Conservation (phyloP, 2,797 vertebrate species). For the Danio jaintianensis region DNA sequence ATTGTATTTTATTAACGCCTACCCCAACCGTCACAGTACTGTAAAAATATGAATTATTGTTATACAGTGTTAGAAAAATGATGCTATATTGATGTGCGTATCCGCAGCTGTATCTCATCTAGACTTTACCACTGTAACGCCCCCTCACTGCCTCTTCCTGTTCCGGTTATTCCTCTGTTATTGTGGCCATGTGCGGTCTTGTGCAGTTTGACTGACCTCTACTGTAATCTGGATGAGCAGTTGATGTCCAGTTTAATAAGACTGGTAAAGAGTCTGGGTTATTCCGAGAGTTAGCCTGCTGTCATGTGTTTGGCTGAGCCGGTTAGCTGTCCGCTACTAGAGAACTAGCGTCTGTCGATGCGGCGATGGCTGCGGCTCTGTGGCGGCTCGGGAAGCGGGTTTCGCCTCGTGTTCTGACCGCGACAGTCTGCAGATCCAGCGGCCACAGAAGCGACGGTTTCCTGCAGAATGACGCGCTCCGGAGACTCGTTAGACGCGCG, state of each 20-base stretch:
- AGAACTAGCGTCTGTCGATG: too few relatives aligned
- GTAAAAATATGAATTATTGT: too few relatives aligned
- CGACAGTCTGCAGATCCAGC: not conserved
- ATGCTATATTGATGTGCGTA: too few relatives aligned
- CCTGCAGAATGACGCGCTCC: conserved; percentile 76
- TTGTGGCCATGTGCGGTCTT: not conserved
- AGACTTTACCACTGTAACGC: too few relatives aligned
- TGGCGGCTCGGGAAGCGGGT: not conserved
- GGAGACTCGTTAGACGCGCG: conserved; percentile 78
- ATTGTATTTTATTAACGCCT: too few relatives aligned
- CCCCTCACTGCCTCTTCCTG: rapidly evolving
- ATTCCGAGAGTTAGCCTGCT: not conserved
- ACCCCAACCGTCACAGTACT: too few relatives aligned
- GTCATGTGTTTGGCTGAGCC: too few relatives aligned
- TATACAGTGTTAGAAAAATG: too few relatives aligned
- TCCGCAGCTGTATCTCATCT: too few relatives aligned
- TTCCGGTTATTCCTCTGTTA: not conserved
- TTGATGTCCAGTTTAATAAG: not conserved
- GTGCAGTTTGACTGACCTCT: not conserved
- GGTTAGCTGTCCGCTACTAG: too few relatives aligned
- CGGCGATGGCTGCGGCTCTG: conserved; percentile 13
- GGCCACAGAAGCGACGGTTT: conserved; percentile 58
- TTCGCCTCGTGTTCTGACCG: not conserved
- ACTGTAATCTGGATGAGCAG: not conserved
- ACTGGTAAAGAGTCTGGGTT: too few relatives aligned